phyloP scores from a whole-genome alignment of 2,797 vertebrate species.

The Alectoris magna region DNA sequence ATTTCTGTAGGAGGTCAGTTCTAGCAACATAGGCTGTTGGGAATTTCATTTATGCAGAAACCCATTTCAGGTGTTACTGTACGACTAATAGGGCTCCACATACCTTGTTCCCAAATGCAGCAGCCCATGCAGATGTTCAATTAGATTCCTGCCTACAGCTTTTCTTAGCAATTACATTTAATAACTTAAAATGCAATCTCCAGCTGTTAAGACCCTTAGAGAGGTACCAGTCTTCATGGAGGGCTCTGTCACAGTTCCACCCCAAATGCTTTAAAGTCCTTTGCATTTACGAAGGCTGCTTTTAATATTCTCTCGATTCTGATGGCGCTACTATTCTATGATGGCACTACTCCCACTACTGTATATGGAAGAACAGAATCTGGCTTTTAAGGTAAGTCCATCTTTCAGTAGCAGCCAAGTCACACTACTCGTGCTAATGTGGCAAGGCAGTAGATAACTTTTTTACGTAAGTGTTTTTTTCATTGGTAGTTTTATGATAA shows the following conservation, averaged over 20 bases:
- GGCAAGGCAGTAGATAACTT: background rate
- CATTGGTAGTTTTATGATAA: background rate
- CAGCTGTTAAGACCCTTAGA: background rate
- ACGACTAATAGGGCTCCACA: background rate
- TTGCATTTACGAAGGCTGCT: background rate
- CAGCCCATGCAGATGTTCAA: background rate
- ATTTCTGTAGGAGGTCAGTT: background rate
- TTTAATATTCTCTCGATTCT: background rate
- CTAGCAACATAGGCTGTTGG: background rate
- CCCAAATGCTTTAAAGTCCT: background rate
- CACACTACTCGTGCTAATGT: background rate
- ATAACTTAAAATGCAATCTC: background rate
- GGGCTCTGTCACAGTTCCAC: rapidly evolving
- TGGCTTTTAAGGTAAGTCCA: background rate
- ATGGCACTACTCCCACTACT: background rate
- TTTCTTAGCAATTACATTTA: constrained; percentile 6
- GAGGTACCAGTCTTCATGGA: background rate
- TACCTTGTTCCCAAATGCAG: background rate
- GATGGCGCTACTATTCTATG: background rate
- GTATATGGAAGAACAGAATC: background rate
- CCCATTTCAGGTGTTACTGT: background rate
- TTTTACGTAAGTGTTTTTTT: background rate
- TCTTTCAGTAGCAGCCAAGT: background rate
- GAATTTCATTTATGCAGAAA: constrained; percentile 14
- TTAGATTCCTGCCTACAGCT: background rate